Base-by-base conservation (phyloP, 2,113 vertebrate genomes). In the Apteryx owenii region DNA sequence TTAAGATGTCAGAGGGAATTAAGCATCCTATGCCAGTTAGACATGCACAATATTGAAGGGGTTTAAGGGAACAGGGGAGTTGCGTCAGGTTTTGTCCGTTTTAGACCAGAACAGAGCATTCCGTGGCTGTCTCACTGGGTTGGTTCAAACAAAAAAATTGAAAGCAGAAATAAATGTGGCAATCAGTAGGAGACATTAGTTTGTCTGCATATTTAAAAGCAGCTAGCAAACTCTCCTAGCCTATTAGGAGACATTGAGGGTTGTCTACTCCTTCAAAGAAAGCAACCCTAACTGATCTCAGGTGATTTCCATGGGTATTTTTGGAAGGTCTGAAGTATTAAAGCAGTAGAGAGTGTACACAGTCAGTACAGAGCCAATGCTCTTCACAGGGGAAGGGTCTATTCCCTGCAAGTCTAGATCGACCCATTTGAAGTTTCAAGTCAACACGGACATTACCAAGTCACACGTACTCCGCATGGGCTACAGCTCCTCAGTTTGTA, bases 401-500 rank as follows among this genome's bases (percentile, higher is more conserved):
- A 10, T 38, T 23, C 31, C 23, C 42, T 65, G 61, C 73, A 40
- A 33, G 5, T 2, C 46, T 29, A 54, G 8, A 40, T 16, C 3
- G 29, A 64, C 5, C 9, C 17, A 29, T 33, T 46, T 5, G 2
- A 76, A 33, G 5, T 12, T 73, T 18, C 19, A 12, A 25, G 18
- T 12, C 29, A 3, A 20, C 13, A 9, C 2, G 8, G 42, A 71
- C 77, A 73, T 33, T 58, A 54, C 36, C 50, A 9, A 42, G 48
- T 56, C 38, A 13, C 13, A 10, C 5, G 9, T 10, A 26, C 15
- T 7, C 22, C 17, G 17, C 1, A 25, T n/a, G 22, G 68, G 81
- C 7, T 7, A 14, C 9, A 80, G 8, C 14, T 68, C 58, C 13
- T 46, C 17, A 0, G 0, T 8, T 31, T 36, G 36, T 12, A 9